Evolutionary conservation across 35 echinoderm and acorn worm species (phyloP).

Genomic region (Lytechinus pictus): DNA sequence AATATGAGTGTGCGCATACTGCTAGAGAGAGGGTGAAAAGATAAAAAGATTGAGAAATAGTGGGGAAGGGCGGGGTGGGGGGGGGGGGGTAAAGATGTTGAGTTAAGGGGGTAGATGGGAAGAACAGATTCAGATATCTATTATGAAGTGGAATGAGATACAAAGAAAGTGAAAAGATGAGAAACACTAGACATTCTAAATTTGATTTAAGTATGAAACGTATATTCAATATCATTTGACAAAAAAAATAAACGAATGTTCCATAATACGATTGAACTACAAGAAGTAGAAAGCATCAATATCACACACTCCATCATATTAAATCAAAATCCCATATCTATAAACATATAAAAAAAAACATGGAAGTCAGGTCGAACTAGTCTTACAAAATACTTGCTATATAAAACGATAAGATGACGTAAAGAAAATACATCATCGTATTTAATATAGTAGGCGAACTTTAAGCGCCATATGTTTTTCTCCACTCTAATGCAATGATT

Average conservation of each 20-base stretch:
- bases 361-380: not conserved
- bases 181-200: not conserved
- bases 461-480: too few relatives aligned
- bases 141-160: not conserved
- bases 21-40: not conserved
- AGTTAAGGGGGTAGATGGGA: too few relatives aligned
- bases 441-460: not conserved
- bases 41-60: not conserved
- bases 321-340: not conserved
- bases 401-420: not conserved
- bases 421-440: not conserved
- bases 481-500: too few relatives aligned
- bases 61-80: not conserved
- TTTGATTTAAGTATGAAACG: not conserved
- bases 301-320: not conserved
- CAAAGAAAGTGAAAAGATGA: not conserved
- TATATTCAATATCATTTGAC: not conserved
- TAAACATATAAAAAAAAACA: not conserved
- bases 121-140: not conserved
- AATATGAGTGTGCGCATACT: not conserved
- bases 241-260: not conserved
- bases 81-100: not conserved
- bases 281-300: too few relatives aligned
- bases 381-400: not conserved
- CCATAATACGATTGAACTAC: too few relatives aligned